Conservation (phyloP, 1,140 invertebrate genomes). For the Nephila pilipes region DNA sequence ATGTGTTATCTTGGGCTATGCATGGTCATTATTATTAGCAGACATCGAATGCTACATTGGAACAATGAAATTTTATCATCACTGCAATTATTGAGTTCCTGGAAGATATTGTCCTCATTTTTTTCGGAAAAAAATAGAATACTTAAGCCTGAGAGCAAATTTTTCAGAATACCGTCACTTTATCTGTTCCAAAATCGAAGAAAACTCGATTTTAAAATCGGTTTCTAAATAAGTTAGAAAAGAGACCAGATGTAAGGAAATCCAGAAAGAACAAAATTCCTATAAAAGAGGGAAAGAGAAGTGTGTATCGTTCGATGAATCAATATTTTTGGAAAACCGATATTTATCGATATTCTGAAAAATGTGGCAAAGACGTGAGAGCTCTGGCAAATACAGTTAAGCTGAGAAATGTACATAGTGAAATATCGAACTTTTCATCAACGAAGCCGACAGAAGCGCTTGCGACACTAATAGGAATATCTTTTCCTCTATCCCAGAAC, state of each 20-base stretch:
- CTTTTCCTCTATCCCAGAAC: background rate
- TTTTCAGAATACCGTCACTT: too few species aligned
- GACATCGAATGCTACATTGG: too few species aligned
- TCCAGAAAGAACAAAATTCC: background rate
- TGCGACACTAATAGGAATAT: slow-evolving; percentile 4
- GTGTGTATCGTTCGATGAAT: slow-evolving; percentile 27
- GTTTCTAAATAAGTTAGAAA: slow-evolving; percentile 3
- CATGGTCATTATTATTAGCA: too few species aligned
- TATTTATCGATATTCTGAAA: slow-evolving; percentile 39
- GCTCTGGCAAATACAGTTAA: background rate
- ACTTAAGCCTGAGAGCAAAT: too few species aligned
- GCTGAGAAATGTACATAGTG: background rate
- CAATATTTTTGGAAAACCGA: slow-evolving; percentile 22
- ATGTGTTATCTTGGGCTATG: too few species aligned
- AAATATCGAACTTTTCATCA: slow-evolving; percentile 30
- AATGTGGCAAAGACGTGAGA: slow-evolving; percentile 3
- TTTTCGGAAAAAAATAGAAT: too few species aligned
- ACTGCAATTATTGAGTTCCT: too few species aligned
- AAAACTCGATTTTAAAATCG: slow-evolving; percentile 10
- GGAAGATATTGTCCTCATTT: too few species aligned
- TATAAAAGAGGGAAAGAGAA: background rate
- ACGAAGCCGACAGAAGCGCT: background rate
- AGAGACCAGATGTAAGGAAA: slow-evolving; percentile 4
- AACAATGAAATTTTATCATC: too few species aligned
- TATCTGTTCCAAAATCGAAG: background rate